Evolutionary conservation across 1,140 invertebrate genomes (phyloP), one percentile per base, ranked within the genome.

Genomic region (Charaxes varanes): DNA sequence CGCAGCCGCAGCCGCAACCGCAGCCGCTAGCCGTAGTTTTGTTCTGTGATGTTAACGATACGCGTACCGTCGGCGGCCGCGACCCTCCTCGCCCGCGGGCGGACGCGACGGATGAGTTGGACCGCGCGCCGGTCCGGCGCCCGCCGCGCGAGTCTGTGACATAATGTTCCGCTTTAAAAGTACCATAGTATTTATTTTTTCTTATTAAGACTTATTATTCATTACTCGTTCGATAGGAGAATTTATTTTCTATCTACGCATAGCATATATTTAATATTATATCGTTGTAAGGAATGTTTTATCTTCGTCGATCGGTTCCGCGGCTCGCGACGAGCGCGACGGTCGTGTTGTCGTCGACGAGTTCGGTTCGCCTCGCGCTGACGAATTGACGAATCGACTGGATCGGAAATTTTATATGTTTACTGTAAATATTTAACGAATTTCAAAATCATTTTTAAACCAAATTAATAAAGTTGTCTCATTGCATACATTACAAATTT

Each of bases 161-260:
- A 70, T 54, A 65, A 63, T 52, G 61, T 66, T 73, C 62, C 64
- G 70, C 70, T 77, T 77, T 69, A 72, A 76, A 69, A 73, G 56
- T 76, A 78, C 61, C 63, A 66, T 77, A 73, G 59, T 80, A 73
- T 80, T 80, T 73, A 73, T 73, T 73, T 67, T 61, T 62, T 66
- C 49, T 59, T 58, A 48, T 59, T 73, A 62, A 73, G 58, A 57
- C 57, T 66, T 64, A 61, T 64, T 61, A 56, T 65, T 64, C 49
- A 55, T 59, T 54, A 52, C 44, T 65, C 57, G 54, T 52, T 47
- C 47, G 30, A 44, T 65, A 56, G 52, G 49, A 52, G 42, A 59
- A 56, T 48, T 54, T 64, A 58, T 59, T 62, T 65, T 65, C 50
- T 50, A 57, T 54, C 50, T 56, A 41, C 53, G 53, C 52, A 56